Evolutionary conservation across 2,797 vertebrate genomes (phyloP).

Genomic region (Macrochelys suwanniensis): DNA sequence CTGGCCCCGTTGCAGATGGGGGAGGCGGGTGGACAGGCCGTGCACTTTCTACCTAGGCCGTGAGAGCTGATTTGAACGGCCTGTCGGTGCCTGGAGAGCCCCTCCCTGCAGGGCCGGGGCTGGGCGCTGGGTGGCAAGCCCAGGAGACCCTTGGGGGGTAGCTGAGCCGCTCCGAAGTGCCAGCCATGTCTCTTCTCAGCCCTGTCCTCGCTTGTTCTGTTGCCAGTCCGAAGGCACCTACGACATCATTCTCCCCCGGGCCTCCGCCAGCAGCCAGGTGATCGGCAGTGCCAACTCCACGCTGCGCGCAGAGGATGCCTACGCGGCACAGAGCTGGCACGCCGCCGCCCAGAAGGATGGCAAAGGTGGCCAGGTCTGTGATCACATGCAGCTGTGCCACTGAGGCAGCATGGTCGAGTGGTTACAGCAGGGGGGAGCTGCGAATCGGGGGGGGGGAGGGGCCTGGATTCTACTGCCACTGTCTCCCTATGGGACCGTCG

Average conservation of each 20-base stretch:
- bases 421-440: not conserved
- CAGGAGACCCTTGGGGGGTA: not conserved
- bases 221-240: conserved; percentile 77
- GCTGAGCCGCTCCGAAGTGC: too few relatives aligned
- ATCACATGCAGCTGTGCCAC: conserved; percentile 63
- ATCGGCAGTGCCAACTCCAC: conserved; percentile 84
- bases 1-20: too few relatives aligned
- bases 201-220: not conserved
- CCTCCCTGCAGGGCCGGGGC: not conserved
- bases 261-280: conserved; percentile 82
- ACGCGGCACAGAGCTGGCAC: conserved; percentile 64
- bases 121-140: not conserved
- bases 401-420: not conserved
- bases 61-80: not conserved
- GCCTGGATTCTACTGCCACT: not conserved
- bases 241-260: conserved; percentile 89
- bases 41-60: not conserved
- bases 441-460: not conserved
- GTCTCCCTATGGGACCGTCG: not conserved
- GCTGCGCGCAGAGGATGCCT: conserved; percentile 78
- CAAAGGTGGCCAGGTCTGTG: conserved; percentile 82
- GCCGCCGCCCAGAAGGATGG: conserved; percentile 71
- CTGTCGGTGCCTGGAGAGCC: not conserved
- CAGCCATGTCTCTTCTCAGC: not conserved
- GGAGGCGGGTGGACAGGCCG: not conserved